Evolutionary conservation across 2,797 vertebrate species (phyloP).

Genomic region (Sus cebifrons): DNA sequence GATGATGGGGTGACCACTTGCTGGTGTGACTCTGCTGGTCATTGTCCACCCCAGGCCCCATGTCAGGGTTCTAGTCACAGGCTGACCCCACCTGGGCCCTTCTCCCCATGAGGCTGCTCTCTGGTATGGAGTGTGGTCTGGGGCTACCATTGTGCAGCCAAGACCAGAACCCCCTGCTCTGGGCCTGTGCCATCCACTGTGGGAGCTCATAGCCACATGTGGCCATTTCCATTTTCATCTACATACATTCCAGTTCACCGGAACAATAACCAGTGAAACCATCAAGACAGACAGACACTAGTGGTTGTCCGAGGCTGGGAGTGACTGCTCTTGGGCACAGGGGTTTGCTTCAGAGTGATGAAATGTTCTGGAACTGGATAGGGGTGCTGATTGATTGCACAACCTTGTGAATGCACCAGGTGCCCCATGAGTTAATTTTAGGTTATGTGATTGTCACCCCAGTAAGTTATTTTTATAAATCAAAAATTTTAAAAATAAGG

Average conservation of each 20-base stretch:
- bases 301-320: neutral
- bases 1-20: rapidly evolving
- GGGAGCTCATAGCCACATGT: rapidly evolving
- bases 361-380: neutral
- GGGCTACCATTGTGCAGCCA: rapidly evolving
- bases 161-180: neutral
- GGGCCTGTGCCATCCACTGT: neutral
- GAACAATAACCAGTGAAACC: no score
- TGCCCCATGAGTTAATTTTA: neutral
- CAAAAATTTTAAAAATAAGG: neutral
- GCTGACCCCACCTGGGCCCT: neutral
- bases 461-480: neutral
- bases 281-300: neutral
- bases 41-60: rapidly evolving
- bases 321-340: neutral
- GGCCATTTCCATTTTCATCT: neutral
- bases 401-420: neutral
- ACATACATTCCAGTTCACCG: neutral
- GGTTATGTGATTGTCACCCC: neutral
- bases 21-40: neutral
- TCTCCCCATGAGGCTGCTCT: neutral
- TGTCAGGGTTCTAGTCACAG: neutral
- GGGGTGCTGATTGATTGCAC: neutral
- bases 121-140: neutral
- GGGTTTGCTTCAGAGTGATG: neutral